Conservation (phyloP, 1,140 invertebrate genomes). For the Chironomus striatipennis region DNA sequence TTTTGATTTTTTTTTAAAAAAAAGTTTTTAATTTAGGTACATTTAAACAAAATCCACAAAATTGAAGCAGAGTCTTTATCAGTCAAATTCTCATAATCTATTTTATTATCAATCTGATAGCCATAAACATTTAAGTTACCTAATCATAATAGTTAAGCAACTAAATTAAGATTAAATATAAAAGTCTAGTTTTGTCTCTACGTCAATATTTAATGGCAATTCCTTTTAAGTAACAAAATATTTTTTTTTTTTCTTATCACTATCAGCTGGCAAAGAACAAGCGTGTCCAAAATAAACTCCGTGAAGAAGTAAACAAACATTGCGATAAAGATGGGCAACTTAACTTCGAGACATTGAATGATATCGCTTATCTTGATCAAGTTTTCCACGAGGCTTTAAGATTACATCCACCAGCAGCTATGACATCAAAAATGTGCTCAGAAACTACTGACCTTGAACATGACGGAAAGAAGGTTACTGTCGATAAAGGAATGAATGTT, state of each 20-base stretch:
- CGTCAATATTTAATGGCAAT: too few species aligned
- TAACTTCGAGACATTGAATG: constrained; percentile 31
- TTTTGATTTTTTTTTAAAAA: too few species aligned
- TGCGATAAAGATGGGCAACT: constrained; percentile 25
- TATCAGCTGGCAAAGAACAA: constrained; percentile 48
- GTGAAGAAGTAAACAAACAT: constrained; percentile 44
- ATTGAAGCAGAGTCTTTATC: too few species aligned
- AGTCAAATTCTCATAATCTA: too few species aligned
- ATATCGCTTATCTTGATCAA: constrained; percentile 35
- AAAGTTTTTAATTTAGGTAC: too few species aligned
- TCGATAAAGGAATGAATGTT: constrained; percentile 42
- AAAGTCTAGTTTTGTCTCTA: too few species aligned
- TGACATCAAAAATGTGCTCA: constrained; percentile 42
- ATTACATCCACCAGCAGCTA: constrained; percentile 44
- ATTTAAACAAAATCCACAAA: too few species aligned
- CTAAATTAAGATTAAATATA: too few species aligned
- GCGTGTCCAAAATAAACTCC: constrained; percentile 48
- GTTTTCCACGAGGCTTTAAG: constrained; percentile 40
- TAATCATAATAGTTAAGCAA: too few species aligned
- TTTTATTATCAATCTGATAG: too few species aligned
- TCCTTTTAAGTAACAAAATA: too few species aligned
- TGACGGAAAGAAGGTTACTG: constrained; percentile 29
- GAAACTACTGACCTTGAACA: constrained; percentile 30
- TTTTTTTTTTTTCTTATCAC: background rate
- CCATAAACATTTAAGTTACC: too few species aligned